phyloP scores from a whole-genome alignment of 2,888 invertebrate species.

The Sinopyrophorus schimmeli region DNA sequence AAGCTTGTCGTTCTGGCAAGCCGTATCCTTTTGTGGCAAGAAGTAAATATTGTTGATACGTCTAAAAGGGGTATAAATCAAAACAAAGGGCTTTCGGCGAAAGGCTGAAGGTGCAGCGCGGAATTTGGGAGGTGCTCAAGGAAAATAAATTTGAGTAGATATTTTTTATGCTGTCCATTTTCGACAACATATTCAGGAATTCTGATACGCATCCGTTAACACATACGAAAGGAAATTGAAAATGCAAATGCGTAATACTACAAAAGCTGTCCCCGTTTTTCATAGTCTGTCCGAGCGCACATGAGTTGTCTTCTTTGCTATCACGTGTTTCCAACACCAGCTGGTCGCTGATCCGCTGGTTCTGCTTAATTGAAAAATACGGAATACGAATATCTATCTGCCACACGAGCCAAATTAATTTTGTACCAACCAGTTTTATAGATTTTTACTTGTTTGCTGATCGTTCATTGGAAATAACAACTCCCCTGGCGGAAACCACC shows the following conservation, averaged over 20 bases:
- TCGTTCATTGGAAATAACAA: conserved; percentile 30
- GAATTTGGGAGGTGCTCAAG: no score
- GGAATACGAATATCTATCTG: conserved; percentile 32
- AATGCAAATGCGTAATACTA: conserved; percentile 40
- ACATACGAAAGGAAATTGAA: conserved; percentile 40
- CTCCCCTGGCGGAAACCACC: conserved; percentile 1
- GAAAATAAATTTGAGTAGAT: conserved; percentile 29
- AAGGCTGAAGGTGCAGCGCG: no score
- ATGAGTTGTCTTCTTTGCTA: conserved; percentile 35
- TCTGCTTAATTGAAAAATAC: conserved; percentile 40
- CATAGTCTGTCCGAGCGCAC: conserved; percentile 36
- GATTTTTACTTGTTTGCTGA: conserved; percentile 33
- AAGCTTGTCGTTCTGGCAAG: no score
- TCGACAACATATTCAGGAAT: conserved; percentile 36
- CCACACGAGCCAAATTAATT: conserved; percentile 37
- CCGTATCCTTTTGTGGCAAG: no score
- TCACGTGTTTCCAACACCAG: conserved; percentile 32
- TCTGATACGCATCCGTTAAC: conserved; percentile 37
- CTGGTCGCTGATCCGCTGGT: conserved; percentile 32
- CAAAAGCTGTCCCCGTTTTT: conserved; percentile 36
- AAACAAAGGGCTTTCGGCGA: no score
- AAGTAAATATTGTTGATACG: no score
- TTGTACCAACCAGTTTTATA: conserved; percentile 31
- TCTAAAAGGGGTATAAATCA: no score
- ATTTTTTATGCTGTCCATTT: conserved; percentile 18